Percentiles rank a stretch among this genome's conserved stretches.
Evolutionary conservation across 2,113 vertebrate species (phyloP).

Genomic region (Theropithecus gelada): DNA sequence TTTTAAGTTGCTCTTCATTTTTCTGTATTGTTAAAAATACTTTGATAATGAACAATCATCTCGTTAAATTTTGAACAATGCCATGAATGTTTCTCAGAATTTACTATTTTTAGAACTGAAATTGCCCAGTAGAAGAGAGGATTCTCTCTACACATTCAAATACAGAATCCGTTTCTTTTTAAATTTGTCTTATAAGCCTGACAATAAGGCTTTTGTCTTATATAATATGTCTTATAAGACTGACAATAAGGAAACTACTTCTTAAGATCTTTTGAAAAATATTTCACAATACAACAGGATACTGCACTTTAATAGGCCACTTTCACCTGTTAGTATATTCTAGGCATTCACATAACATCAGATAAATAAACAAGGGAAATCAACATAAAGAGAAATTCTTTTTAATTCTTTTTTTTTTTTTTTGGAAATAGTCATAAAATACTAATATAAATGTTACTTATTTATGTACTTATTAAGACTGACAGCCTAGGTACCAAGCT

Average conservation of each 20-base stretch:
- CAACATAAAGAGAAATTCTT: background rate
- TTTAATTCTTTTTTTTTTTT: background rate
- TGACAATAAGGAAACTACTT: background rate
- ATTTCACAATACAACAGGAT: background rate
- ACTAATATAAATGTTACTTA: slow-evolving; percentile 57
- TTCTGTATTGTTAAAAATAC: background rate
- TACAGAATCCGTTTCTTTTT: background rate
- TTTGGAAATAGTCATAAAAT: background rate
- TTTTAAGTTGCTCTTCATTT: background rate
- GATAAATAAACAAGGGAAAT: background rate
- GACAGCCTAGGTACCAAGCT: slow-evolving; percentile 32
- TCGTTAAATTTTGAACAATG: background rate
- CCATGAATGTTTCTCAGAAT: background rate
- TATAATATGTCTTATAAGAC: background rate
- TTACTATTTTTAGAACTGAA: background rate
- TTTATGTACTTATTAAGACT: slow-evolving; percentile 65
- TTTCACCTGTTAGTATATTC: background rate
- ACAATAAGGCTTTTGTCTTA: background rate
- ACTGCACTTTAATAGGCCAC: background rate
- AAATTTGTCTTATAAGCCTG: background rate
- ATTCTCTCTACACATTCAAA: background rate
- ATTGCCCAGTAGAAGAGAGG: background rate
- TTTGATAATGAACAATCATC: background rate
- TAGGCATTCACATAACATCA: background rate
- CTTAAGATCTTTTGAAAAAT: background rate